phyloP scores from a whole-genome alignment of 2,113 vertebrate species.

The Oryzias curvinotus region DNA sequence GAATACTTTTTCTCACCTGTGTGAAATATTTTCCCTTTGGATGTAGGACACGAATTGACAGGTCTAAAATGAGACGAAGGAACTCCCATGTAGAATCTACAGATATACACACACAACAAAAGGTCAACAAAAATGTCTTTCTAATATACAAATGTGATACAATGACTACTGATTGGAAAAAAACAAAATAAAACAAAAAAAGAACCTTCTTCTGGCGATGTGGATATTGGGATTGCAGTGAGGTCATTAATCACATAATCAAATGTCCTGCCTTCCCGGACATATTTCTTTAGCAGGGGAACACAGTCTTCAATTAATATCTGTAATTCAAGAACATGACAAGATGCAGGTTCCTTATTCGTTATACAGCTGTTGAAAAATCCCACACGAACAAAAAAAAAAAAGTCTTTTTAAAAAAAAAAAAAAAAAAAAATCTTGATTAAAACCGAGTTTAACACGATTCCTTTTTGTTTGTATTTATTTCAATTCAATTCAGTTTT shows the following conservation, averaged over 20 bases:
- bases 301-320: conserved; percentile 96
- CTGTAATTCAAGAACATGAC: conserved; percentile 60
- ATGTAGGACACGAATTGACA: conserved; percentile 95
- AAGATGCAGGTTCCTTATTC: not conserved
- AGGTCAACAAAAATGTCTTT: not conserved
- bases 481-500: not conserved
- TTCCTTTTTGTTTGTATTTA: not conserved
- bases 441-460: no score
- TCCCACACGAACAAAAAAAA: no score
- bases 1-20: conserved; percentile 78
- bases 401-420: not conserved
- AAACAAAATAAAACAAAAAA: not conserved
- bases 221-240: conserved; percentile 95
- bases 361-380: no score
- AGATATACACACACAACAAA: not conserved
- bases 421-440: not conserved
- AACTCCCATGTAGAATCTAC: conserved; percentile 98
- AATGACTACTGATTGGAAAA: not conserved
- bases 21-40: conserved; percentile 95
- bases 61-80: conserved; percentile 93
- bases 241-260: conserved; percentile 99
- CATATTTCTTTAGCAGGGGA: conserved; percentile 94
- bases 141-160: not conserved
- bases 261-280: conserved; percentile 91
- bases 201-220: conserved; percentile 91